Evolutionary conservation across 2,113 vertebrate genomes (phyloP).

Genomic region (Pycnonotus jocosus): DNA sequence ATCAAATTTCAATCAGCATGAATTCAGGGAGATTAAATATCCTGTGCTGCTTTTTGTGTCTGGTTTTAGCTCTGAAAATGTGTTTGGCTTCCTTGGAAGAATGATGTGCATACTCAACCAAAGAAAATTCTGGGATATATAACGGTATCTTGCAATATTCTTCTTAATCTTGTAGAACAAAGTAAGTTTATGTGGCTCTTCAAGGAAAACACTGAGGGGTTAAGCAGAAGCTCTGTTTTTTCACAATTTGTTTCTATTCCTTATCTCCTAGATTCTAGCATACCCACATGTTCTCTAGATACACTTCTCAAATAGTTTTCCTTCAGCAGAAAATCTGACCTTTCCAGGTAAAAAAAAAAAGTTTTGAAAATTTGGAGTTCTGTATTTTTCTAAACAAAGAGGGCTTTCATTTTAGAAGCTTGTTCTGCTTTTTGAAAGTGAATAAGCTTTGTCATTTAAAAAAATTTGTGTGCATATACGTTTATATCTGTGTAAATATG

Average conservation of each 20-base stretch:
- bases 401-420: background rate
- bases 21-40: background rate
- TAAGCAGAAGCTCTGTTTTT: background rate
- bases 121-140: background rate
- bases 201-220: background rate
- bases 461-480: background rate
- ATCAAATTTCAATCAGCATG: background rate
- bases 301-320: background rate
- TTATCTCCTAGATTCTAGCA: background rate
- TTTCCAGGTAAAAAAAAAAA: background rate
- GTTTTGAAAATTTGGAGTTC: background rate
- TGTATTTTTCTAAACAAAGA: background rate
- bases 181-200: background rate
- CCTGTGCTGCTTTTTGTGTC: background rate
- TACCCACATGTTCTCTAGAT: rapidly evolving
- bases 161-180: background rate
- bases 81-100: background rate
- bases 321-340: background rate
- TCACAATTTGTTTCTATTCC: background rate
- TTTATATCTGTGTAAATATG: background rate
- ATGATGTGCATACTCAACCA: background rate
- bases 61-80: background rate
- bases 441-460: background rate
- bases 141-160: background rate
- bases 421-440: background rate